These are phyloP conservation scores for Scortum barcoo DNA, from an alignment of 2,113 vertebrate genomes.

Conservation along the genomic window DNA sequence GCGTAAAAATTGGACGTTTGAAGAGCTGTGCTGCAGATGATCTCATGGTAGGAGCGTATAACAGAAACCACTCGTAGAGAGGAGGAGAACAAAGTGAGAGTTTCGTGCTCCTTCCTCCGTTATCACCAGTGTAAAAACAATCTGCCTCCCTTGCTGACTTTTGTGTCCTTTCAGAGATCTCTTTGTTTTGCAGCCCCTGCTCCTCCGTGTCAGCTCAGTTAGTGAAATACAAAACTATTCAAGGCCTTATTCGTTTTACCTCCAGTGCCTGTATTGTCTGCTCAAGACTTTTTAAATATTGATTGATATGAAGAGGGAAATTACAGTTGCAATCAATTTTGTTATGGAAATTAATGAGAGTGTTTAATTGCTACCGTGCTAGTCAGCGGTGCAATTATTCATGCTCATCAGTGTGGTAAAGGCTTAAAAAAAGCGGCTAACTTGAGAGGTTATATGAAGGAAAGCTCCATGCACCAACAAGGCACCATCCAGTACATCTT, in stretches of 20 bases:
- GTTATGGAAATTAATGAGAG: conserved; percentile 57
- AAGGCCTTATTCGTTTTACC: conserved; percentile 40
- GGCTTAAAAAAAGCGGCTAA: conserved; percentile 3
- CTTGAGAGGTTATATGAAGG: conserved; percentile 18
- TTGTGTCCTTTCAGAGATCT: no score
- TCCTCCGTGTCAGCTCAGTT: conserved; percentile 5
- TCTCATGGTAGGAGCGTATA: no score
- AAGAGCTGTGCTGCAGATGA: no score
- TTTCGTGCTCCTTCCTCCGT: no score
- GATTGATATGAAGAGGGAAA: conserved; percentile 42
- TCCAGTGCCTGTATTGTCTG: conserved; percentile 21
- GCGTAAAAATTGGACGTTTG: no score
- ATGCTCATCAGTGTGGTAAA: conserved; percentile 13
- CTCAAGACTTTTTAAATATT: conserved; percentile 49
- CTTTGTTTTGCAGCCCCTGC: no score
- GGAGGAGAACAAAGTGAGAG: no score
- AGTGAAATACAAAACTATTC: conserved; percentile 50
- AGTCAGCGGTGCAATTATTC: conserved; percentile 51
- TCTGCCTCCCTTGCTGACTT: no score
- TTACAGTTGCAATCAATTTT: conserved; percentile 64
- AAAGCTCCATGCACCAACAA: conserved; percentile 17
- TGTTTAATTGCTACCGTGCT: conserved; percentile 46
- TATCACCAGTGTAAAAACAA: no score
- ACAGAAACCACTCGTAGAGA: no score
- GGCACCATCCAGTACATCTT: conserved; percentile 17